Percentiles rank a stretch among this genome's conserved stretches.
These are phyloP conservation scores for Oreortyx pictus DNA, from an alignment of 2,797 vertebrate genomes.

Conservation along the genomic window DNA sequence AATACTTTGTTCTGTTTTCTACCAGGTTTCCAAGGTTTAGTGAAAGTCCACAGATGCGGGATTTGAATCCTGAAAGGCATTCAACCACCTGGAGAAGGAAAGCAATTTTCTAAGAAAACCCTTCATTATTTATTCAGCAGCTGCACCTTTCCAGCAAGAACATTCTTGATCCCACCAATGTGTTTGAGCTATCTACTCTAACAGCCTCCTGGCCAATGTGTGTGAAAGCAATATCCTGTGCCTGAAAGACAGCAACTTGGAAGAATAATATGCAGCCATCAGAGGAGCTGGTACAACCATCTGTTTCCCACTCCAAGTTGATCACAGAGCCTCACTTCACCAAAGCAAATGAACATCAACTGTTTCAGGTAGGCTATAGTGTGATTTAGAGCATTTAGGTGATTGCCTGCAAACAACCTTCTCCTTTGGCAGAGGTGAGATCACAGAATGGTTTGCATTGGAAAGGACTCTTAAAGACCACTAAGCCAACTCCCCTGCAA, in stretches of 20 bases:
- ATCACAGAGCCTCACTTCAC: not conserved
- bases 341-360: fast-evolving
- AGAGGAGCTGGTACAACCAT: not conserved
- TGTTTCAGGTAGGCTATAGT: not conserved
- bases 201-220: not conserved
- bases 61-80: not conserved
- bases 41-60: not conserved
- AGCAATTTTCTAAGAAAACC: not conserved
- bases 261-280: not conserved
- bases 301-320: not conserved
- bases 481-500: no score
- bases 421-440: not conserved
- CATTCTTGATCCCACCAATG: not conserved
- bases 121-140: not conserved
- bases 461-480: no score
- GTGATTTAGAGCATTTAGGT: not conserved
- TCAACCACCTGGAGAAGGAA: not conserved
- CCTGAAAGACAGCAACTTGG: not conserved
- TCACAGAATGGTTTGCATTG: no score
- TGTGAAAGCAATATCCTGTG: not conserved
- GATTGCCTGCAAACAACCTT: not conserved
- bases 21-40: not conserved
- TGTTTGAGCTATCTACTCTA: not conserved
- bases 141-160: not conserved
- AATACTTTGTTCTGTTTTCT: not conserved